These are phyloP conservation scores for Belonocnema kinseyi DNA, from an alignment of 1,140 invertebrate species.

Conservation along the genomic window DNA sequence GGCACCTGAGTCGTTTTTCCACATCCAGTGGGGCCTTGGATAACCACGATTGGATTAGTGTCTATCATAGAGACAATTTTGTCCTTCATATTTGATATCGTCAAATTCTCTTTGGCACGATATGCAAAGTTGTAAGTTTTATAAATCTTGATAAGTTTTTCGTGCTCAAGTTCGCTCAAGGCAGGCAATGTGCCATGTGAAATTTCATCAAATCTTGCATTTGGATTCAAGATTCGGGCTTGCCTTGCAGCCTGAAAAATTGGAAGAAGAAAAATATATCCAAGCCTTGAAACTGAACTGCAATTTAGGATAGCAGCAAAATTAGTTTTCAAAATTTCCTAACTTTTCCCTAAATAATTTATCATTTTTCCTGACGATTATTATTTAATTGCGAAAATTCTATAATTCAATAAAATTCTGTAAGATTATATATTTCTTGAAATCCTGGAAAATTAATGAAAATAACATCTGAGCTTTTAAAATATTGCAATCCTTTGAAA, in stretches of 20 bases:
- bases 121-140: slow-evolving; percentile 63
- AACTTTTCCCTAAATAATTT: too few relatives aligned
- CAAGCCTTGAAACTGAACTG: not conserved
- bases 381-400: too few relatives aligned
- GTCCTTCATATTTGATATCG: slow-evolving; percentile 49
- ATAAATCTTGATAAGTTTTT: slow-evolving; percentile 61
- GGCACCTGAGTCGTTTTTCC: slow-evolving; percentile 90
- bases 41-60: slow-evolving; percentile 84
- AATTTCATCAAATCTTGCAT: slow-evolving; percentile 53
- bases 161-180: slow-evolving; percentile 39
- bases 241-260: slow-evolving; percentile 41
- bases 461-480: too few relatives aligned
- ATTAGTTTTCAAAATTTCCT: too few relatives aligned
- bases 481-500: too few relatives aligned
- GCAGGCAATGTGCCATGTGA: slow-evolving; percentile 58
- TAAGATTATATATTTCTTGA: too few relatives aligned
- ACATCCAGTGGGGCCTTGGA: slow-evolving; percentile 92
- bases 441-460: too few relatives aligned
- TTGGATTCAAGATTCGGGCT: not conserved
- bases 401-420: too few relatives aligned
- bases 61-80: slow-evolving; percentile 80
- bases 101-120: slow-evolving; percentile 50
- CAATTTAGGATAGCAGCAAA: too few relatives aligned
- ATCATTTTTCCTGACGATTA: too few relatives aligned
- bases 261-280: slow-evolving; percentile 31